phyloP scores from a whole-genome alignment of 2,888 invertebrate species.

The Drosophila tripunctata region DNA sequence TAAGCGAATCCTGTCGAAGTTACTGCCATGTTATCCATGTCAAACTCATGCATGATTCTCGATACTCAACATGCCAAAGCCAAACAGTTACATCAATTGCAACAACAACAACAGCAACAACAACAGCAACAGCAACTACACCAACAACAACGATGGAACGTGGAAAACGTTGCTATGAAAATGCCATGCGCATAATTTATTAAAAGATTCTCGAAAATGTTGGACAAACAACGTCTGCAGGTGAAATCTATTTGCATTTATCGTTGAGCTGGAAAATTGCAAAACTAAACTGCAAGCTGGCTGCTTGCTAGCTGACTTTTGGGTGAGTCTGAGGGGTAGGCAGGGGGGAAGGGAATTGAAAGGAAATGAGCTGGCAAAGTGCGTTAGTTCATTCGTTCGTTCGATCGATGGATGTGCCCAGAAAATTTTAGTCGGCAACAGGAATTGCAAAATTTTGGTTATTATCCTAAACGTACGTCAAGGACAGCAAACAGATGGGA shows the following conservation, averaged over 20 bases:
- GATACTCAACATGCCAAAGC: conserved; percentile 65
- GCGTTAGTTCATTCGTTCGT: conserved; percentile 7
- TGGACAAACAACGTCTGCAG: conserved; percentile 76
- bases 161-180: conserved; percentile 37
- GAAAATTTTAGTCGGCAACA: conserved; percentile 9
- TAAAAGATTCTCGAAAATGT: conserved; percentile 69
- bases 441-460: conserved; percentile 6
- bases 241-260: conserved; percentile 79
- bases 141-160: conserved; percentile 6
- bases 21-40: conserved; percentile 68
- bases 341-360: not conserved
- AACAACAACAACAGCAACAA: conserved; percentile 23
- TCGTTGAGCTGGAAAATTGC: conserved; percentile 76
- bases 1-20: conserved; percentile 35
- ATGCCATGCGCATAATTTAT: conserved; percentile 76
- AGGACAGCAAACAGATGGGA: conserved; percentile 10
- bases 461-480: conserved; percentile 5
- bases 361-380: conserved; percentile 33
- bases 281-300: conserved; percentile 66
- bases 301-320: conserved; percentile 22
- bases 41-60: conserved; percentile 71
- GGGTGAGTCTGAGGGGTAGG: not conserved
- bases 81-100: conserved; percentile 51
- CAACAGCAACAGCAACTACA: conserved; percentile 1
- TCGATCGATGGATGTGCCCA: conserved; percentile 1